Percentiles rank a stretch among this genome's conserved stretches.
These are phyloP conservation scores for Cebus imitator DNA, from an alignment of 2,113 vertebrate species.

Conservation along the genomic window DNA sequence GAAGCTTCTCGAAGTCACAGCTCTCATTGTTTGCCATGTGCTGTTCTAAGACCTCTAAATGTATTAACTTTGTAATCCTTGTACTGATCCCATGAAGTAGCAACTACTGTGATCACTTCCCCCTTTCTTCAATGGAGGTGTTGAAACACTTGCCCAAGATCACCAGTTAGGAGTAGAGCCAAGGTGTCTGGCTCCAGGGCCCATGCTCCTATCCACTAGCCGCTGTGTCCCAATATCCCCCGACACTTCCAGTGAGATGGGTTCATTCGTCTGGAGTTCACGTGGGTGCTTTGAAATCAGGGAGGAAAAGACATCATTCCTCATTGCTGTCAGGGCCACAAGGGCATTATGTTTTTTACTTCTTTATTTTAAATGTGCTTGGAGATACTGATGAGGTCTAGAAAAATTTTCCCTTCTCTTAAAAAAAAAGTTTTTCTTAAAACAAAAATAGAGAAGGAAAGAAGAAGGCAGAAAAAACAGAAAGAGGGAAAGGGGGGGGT, in stretches of 20 bases:
- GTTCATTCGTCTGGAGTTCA: fast-evolving
- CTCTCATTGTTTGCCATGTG: background rate
- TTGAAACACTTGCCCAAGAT: background rate
- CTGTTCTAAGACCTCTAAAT: background rate
- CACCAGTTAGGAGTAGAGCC: background rate
- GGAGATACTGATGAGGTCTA: background rate
- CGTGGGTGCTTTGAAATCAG: too few relatives aligned
- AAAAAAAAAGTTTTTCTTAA: background rate
- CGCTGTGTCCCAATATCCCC: background rate
- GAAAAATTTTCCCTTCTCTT: background rate
- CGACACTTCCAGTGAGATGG: fast-evolving
- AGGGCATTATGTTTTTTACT: background rate
- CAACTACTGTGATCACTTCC: fast-evolving
- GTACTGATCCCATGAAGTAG: background rate
- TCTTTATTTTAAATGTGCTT: background rate
- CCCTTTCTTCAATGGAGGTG: fast-evolving
- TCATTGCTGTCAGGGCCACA: background rate
- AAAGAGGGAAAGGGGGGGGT: background rate
- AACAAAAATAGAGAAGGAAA: background rate
- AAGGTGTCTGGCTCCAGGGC: too few relatives aligned
- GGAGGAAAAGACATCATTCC: background rate
- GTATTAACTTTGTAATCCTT: background rate
- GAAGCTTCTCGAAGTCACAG: background rate
- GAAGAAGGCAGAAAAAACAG: background rate
- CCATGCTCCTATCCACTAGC: fast-evolving